phyloP scores from a whole-genome alignment of 2,888 invertebrate species.

The Tillus elongatus region DNA sequence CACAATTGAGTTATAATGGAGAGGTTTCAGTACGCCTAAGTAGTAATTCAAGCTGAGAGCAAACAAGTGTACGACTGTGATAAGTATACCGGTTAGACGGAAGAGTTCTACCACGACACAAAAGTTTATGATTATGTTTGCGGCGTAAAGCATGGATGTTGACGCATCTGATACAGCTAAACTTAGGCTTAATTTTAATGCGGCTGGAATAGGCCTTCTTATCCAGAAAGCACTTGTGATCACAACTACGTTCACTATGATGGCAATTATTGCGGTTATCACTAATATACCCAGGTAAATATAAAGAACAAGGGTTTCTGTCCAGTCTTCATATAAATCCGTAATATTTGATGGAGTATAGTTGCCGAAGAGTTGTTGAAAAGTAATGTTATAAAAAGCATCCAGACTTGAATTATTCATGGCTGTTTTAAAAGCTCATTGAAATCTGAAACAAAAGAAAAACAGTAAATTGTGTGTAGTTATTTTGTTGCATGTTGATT shows the following conservation, averaged over 20 bases:
- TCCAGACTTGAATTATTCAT: too few relatives aligned
- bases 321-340: too few relatives aligned
- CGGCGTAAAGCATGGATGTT: not conserved
- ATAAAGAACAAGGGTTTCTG: too few relatives aligned
- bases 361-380: too few relatives aligned
- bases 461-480: too few relatives aligned
- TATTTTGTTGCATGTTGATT: too few relatives aligned
- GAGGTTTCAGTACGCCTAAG: slow-evolving; percentile 1
- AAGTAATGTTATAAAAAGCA: too few relatives aligned
- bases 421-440: too few relatives aligned
- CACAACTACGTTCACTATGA: not conserved
- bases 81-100: not conserved
- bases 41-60: slow-evolving; percentile 2
- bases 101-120: too few relatives aligned
- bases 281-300: not conserved
- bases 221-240: not conserved
- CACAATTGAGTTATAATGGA: not conserved
- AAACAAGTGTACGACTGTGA: not conserved
- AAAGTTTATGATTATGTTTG: too few relatives aligned
- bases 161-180: not conserved
- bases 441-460: too few relatives aligned
- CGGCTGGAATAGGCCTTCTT: not conserved
- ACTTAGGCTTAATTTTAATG: not conserved
- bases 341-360: too few relatives aligned
- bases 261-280: not conserved